Base-by-base conservation (phyloP, 2,888 invertebrate species). In the Gortyna flavago region DNA sequence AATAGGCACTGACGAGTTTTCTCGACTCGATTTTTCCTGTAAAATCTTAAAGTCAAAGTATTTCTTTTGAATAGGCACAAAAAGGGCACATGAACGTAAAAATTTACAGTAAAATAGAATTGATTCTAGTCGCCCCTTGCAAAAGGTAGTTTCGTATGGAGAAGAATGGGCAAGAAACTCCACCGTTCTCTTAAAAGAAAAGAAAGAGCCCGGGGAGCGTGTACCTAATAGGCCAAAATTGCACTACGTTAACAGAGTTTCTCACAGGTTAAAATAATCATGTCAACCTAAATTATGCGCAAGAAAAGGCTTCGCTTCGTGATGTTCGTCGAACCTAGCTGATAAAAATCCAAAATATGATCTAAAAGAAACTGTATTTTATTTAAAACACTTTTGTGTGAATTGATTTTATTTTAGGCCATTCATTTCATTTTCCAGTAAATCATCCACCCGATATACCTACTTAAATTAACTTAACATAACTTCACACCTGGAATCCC, bases 211-310 rank as follows among this genome's bases (percentile, higher is more conserved):
- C 18, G n/a, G 16, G 35, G 41, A 72, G 41, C 64, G n/a, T 29
- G 65, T 65, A 5, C 38, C 2, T 65, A n/a, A 51, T 72, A 38
- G 21, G 25, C 41, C 35, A 62, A 75, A 68, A 67, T 54, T 62
- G 21, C 9, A 38, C 54, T 16, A 57, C 21, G 18, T 44, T 66
- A 79, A 73, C 54, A 48, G 44, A 67, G 32, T 75, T 75, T 68
- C 16, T 68, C n/a, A 41, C 16, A 29, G 48, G 41, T 51, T 59
- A 64, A 75, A 57, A 68, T 81, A 69, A 76, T 81, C 48, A 68
- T 62, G 29, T 74, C 44, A 81, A 79, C 67, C 21, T 76, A 54
- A 75, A 80, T 81, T 64, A 76, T 76, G 59, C 51, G 41, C 41
- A 44, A 69, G 35, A 35, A 64, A 35, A 57, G 3, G 2, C 75